Percentiles rank a stretch among this genome's conserved stretches.
Conservation (phyloP, 2,888 invertebrate genomes). For the Cataglyphis cursor region DNA sequence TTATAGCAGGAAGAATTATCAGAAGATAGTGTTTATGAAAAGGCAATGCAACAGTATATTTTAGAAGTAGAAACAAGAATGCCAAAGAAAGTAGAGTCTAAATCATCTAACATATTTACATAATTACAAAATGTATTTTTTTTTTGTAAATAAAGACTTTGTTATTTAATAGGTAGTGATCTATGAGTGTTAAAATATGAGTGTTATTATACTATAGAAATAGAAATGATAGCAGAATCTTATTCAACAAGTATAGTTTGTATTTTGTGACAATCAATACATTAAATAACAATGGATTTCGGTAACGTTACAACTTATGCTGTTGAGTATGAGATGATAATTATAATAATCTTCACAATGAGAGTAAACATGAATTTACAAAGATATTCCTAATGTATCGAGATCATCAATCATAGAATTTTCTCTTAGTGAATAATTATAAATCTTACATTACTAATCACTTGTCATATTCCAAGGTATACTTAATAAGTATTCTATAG, state of each 20-base stretch:
- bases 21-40: conserved; percentile 69
- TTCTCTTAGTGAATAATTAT: conserved; percentile 20
- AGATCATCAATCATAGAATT: conserved; percentile 47
- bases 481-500: conserved; percentile 8
- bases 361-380: conserved; percentile 34
- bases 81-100: background rate
- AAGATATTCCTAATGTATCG: conserved; percentile 1
- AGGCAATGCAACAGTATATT: conserved; percentile 68
- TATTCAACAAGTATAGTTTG: conserved; percentile 75
- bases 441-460: background rate
- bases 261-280: conserved; percentile 76
- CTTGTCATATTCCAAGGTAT: background rate
- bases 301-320: conserved; percentile 53
- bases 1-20: conserved; percentile 68
- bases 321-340: conserved; percentile 33
- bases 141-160: conserved; percentile 28
- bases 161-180: background rate
- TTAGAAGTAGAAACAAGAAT: background rate
- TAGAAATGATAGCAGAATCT: conserved; percentile 35
- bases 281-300: conserved; percentile 74
- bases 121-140: conserved; percentile 9
- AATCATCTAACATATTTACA: background rate
- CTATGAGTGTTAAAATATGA: background rate
- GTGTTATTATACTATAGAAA: background rate
- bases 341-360: conserved; percentile 2